Evolutionary conservation across 2,888 invertebrate genomes (phyloP).

Genomic region (Plebejus argus): DNA sequence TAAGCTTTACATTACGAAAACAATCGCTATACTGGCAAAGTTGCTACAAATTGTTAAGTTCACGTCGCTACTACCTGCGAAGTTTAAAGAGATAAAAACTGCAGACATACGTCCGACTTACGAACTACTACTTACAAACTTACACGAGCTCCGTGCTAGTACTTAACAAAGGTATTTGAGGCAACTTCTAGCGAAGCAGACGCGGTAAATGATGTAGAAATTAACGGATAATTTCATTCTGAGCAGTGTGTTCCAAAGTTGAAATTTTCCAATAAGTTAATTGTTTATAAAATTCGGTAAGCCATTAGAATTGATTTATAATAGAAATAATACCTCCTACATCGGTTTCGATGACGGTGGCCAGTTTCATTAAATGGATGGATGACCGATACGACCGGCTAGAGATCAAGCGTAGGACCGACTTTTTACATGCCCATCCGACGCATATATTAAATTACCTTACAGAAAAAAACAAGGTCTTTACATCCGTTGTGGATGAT

Average conservation of each 20-base stretch:
- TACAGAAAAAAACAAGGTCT: too few species aligned
- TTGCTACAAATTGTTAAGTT: constrained; percentile 2
- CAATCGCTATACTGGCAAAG: constrained; percentile 3
- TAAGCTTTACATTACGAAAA: constrained; percentile 2
- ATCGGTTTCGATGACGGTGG: too few species aligned
- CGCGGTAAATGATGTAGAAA: constrained; percentile 5
- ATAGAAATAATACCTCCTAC: neutral
- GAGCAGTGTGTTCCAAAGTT: neutral
- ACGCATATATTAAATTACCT: neutral
- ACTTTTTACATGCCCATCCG: too few species aligned
- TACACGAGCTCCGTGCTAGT: constrained; percentile 1
- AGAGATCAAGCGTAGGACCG: too few species aligned
- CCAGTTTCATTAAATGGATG: too few species aligned
- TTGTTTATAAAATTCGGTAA: neutral
- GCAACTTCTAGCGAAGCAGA: neutral
- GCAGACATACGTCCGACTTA: constrained; percentile 20
- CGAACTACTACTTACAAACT: neutral
- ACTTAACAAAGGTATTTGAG: neutral
- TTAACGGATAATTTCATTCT: constrained; percentile 6
- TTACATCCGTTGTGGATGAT: too few species aligned
- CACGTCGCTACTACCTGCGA: constrained; percentile 12
- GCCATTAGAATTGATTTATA: neutral
- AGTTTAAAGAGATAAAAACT: constrained; percentile 22
- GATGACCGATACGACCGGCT: too few species aligned
- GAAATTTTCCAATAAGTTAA: neutral